Conservation (phyloP, 2,888 invertebrate species). For the Bimastos eiseni region DNA sequence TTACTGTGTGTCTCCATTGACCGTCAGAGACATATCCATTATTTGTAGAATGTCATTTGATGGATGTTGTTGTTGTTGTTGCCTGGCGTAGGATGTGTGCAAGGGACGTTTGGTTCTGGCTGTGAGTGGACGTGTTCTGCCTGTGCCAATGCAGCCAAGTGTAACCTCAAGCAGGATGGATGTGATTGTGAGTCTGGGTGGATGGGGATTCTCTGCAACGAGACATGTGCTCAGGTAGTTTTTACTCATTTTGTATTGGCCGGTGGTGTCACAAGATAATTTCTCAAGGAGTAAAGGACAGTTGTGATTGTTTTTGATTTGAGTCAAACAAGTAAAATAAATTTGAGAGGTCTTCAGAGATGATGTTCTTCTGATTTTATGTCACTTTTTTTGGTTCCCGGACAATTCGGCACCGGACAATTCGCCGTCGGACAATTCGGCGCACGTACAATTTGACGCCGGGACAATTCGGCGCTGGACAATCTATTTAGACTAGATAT, state of each 20-base stretch:
- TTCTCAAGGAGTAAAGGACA: not conserved
- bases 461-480: no score
- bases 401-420: no score
- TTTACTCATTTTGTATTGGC: not conserved
- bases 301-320: not conserved
- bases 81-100: slow-evolving; percentile 65
- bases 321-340: not conserved
- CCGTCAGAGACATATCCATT: not conserved
- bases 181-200: slow-evolving; percentile 61
- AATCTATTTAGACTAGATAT: no score
- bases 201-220: slow-evolving; percentile 26
- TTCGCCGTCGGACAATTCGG: no score
- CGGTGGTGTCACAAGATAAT: not conserved
- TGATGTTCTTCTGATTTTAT: not conserved
- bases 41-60: not conserved
- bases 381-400: not conserved
- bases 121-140: slow-evolving; percentile 55
- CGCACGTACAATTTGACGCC: no score
- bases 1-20: no score
- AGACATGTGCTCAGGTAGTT: slow-evolving; percentile 23
- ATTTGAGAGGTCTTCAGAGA: not conserved
- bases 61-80: not conserved
- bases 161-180: slow-evolving; percentile 54
- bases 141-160: slow-evolving; percentile 58
- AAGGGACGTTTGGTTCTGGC: slow-evolving; percentile 60